These are phyloP conservation scores for Zygogramma bicolorata DNA, from an alignment of 2,888 invertebrate species.

Conservation along the genomic window DNA sequence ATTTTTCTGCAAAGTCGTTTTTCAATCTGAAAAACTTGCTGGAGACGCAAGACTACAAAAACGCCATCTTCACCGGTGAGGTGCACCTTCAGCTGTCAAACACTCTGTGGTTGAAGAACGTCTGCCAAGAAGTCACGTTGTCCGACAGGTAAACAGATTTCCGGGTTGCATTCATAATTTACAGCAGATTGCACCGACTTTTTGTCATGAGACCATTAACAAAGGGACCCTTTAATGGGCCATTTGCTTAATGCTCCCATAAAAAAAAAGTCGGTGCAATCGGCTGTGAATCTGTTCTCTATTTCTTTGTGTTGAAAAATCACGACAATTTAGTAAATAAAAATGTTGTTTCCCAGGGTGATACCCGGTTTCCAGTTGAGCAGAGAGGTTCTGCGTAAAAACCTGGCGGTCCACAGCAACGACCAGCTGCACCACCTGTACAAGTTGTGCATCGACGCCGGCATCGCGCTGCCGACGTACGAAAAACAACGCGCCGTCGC, in stretches of 20 bases:
- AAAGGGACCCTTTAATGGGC: no score
- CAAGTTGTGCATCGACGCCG: constrained; percentile 65
- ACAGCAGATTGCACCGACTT: no score
- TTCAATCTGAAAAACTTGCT: constrained; percentile 40
- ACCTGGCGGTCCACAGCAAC: constrained; percentile 58
- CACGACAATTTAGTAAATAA: no score
- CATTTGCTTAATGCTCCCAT: no score
- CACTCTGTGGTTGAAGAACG: constrained; percentile 75
- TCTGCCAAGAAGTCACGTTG: constrained; percentile 70
- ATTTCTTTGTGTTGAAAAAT: no score
- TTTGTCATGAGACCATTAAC: no score
- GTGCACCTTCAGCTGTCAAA: constrained; percentile 72
- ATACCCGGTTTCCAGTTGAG: constrained; percentile 71
- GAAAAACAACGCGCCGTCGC: constrained; percentile 22
- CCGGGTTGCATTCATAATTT: no score
- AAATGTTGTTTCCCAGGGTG: no score
- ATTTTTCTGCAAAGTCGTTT: constrained; percentile 51
- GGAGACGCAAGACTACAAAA: constrained; percentile 47
- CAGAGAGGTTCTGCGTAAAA: constrained; percentile 67
- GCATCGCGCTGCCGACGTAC: constrained; percentile 57
- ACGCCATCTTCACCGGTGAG: constrained; percentile 64
- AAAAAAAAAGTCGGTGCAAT: no score
- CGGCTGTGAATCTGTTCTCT: no score
- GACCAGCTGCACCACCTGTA: constrained; percentile 64
- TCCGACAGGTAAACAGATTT: constrained; percentile 61